These are phyloP conservation scores for Lycophotia porphyrea DNA, from an alignment of 2,888 invertebrate genomes.

Conservation along the genomic window DNA sequence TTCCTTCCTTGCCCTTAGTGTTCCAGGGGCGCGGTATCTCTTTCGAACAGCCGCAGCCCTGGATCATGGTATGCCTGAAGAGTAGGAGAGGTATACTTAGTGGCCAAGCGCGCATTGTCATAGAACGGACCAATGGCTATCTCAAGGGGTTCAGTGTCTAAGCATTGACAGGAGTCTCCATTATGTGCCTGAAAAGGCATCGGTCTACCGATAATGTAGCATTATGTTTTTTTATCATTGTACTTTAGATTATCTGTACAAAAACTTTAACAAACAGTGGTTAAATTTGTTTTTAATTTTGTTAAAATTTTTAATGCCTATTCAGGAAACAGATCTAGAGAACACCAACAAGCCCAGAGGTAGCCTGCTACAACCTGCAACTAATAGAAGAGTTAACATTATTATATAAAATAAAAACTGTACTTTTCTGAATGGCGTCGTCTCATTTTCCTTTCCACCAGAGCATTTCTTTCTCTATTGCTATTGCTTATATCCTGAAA, in stretches of 20 bases:
- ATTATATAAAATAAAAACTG: neutral
- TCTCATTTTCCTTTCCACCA: neutral
- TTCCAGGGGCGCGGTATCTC: too few relatives aligned
- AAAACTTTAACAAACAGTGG: neutral
- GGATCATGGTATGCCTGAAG: too few relatives aligned
- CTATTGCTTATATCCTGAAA: neutral
- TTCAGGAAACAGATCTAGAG: too few relatives aligned
- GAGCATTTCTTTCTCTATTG: neutral
- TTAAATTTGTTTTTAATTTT: neutral
- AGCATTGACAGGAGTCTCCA: constrained; percentile 1
- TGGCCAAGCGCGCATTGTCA: neutral
- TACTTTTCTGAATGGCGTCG: neutral
- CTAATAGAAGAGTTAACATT: neutral
- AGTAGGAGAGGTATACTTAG: too few relatives aligned
- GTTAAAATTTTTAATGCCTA: too few relatives aligned
- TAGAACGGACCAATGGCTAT: neutral
- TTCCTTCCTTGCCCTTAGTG: too few relatives aligned
- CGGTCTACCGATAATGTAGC: constrained; percentile 13
- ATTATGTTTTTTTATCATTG: neutral
- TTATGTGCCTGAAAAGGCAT: constrained; percentile 1
- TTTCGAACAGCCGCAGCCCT: too few relatives aligned
- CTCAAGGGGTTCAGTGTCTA: neutral
- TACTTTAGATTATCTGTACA: neutral
- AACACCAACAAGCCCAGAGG: neutral
- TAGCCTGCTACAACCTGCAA: neutral